Conservation (phyloP, 2,797 vertebrate genomes). For the Alcedo atthis region DNA sequence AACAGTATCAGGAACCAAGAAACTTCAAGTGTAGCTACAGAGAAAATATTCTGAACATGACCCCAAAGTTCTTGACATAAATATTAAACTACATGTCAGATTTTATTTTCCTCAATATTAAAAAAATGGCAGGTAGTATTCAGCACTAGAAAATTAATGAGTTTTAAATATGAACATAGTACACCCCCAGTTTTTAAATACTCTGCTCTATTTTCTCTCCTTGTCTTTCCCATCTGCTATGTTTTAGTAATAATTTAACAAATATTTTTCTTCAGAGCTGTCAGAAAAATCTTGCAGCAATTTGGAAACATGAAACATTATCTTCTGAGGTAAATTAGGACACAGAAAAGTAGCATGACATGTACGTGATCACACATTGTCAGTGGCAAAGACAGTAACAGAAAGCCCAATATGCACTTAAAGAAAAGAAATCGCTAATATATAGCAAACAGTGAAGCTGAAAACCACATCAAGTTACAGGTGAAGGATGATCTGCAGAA, state of each 20-base stretch:
- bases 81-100: background rate
- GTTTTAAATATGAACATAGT: background rate
- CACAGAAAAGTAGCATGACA: background rate
- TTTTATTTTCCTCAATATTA: background rate
- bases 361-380: background rate
- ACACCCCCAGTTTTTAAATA: conserved; percentile 34
- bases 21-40: background rate
- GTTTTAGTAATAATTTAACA: conserved; percentile 11
- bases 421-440: background rate
- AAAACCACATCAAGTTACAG: background rate
- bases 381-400: background rate
- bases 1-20: background rate
- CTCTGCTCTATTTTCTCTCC: conserved; percentile 17
- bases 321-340: background rate
- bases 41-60: background rate
- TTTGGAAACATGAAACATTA: conserved; percentile 35
- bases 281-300: conserved; percentile 16
- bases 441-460: background rate
- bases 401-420: background rate
- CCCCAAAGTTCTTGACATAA: background rate
- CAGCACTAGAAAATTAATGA: conserved; percentile 25
- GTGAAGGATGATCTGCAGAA: background rate
- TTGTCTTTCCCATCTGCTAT: conserved; percentile 43
- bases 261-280: conserved; percentile 46
- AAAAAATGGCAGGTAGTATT: background rate